Evolutionary conservation across 2,888 invertebrate genomes (phyloP), one percentile per base, ranked within the genome.

Genomic region (Galerucella nymphaeae): DNA sequence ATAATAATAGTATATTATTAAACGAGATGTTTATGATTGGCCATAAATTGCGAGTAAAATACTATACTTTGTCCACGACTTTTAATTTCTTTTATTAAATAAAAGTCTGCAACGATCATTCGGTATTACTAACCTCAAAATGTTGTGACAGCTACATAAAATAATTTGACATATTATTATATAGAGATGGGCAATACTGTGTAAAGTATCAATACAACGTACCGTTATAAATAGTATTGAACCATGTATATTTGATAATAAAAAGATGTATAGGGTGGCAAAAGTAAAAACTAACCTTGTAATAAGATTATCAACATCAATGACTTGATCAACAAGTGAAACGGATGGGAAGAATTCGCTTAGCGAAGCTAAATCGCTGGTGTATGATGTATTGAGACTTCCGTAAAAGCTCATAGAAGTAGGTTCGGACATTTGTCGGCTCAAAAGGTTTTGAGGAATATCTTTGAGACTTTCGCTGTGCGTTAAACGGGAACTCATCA

Each of bases 381-480:
- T 82, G 73, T 82, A 82, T 5, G 85, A 84, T 8, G 82, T 77
- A 70, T 81, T 87, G 74, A 84, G 86, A 80, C 88, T 90, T 82
- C 82, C 87, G 78, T 77, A 79, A 61, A 82, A 76, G 82, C 84
- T 80, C 57, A 82, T 66, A 68, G 80, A 82, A 10, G 81, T 78
- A 61, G 83, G 84, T 72, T 84, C 84, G 2, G 84, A 84, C 63
- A 80, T 75, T 81, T 94, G 93, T 0, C 94, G 90, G 82, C 90
- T 90, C 64, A 93, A 89, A 83, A 94, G 94, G 67, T 94, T 93
- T 79, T 93, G 93, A 0, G 94, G 93, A 10, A 95, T 87, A 84
- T 93, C 94, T 81, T 93, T 93, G 57, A 95, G 88, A 57, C 94
- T 94, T 82, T 94, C 94, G 78, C 87, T 86, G 76, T 86, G 84